Evolutionary conservation across 2,113 vertebrate genomes (phyloP).

Genomic region (Erythrolamprus reginae): DNA sequence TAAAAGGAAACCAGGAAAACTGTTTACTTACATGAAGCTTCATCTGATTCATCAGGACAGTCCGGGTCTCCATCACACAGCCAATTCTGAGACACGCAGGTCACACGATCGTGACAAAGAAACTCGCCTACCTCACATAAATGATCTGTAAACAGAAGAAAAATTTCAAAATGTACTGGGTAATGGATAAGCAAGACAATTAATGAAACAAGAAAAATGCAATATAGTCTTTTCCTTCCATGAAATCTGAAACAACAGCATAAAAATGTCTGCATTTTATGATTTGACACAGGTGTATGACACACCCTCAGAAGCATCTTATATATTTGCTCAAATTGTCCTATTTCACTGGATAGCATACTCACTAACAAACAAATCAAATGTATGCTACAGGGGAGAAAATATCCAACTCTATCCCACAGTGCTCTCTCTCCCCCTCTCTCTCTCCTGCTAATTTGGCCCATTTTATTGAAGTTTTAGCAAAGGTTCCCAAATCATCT

Average conservation of each 20-base stretch:
- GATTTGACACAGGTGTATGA: not conserved
- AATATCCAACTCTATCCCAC: not conserved
- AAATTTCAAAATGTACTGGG: slow-evolving; percentile 52
- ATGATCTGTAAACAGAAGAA: slow-evolving; percentile 74
- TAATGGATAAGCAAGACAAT: slow-evolving; percentile 13
- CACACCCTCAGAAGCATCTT: not conserved
- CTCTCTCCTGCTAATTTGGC: not conserved
- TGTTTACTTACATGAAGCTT: slow-evolving; percentile 84
- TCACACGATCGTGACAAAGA: slow-evolving; percentile 80
- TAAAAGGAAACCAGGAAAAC: slow-evolving; percentile 16
- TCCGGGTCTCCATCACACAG: slow-evolving; percentile 93
- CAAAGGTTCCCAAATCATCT: not conserved
- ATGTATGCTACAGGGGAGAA: not conserved
- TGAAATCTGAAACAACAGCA: not conserved
- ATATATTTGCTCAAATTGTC: not conserved
- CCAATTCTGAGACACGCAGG: slow-evolving; percentile 87
- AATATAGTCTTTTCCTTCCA: not conserved
- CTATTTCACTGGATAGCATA: not conserved
- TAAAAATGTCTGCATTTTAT: not conserved
- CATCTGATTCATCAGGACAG: slow-evolving; percentile 88
- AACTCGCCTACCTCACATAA: slow-evolving; percentile 87
- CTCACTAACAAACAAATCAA: not conserved
- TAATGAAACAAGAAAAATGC: not conserved
- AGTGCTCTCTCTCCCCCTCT: not conserved
- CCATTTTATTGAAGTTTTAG: not conserved